phyloP scores from a whole-genome alignment of 2,888 invertebrate genomes.

The Clistopyga incitator region DNA sequence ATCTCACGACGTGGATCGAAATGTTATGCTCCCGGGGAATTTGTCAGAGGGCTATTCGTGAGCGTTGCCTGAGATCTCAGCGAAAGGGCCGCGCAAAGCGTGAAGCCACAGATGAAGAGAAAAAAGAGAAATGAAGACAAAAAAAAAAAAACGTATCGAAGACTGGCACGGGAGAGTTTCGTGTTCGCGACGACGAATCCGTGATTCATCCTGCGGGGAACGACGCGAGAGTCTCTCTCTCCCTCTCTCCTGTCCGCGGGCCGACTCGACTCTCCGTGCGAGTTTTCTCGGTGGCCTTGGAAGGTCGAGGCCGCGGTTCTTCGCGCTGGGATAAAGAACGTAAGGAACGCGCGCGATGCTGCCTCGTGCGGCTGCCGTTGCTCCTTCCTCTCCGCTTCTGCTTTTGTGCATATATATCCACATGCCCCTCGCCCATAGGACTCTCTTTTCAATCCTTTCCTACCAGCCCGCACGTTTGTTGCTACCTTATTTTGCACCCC shows the following conservation, averaged over 20 bases:
- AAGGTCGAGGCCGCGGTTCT: conserved; percentile 66
- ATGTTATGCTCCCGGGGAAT: conserved; percentile 58
- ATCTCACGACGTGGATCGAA: conserved; percentile 19
- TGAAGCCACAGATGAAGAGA: neutral
- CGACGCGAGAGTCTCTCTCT: conserved; percentile 1
- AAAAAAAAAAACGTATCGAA: conserved; percentile 8
- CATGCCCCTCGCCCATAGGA: neutral
- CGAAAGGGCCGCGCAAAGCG: neutral
- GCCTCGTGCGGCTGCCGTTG: neutral
- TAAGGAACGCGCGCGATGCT: conserved; percentile 46
- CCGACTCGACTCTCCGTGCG: conserved; percentile 15
- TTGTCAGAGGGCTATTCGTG: conserved; percentile 46
- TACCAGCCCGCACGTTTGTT: neutral
- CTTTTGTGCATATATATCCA: conserved; percentile 28
- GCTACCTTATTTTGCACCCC: conserved; percentile 21
- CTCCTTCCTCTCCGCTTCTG: conserved; percentile 19
- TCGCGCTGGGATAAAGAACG: conserved; percentile 59
- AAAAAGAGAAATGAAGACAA: conserved; percentile 21
- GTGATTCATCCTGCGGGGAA: conserved; percentile 65
- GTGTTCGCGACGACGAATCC: conserved; percentile 63
- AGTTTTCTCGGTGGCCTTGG: conserved; percentile 69
- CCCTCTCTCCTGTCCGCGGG: conserved; percentile 11
- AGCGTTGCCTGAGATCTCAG: neutral
- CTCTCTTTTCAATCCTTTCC: conserved; percentile 18
- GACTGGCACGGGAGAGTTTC: conserved; percentile 42